Conservation (phyloP, 2,797 vertebrate species). For the Halcyon badia region DNA sequence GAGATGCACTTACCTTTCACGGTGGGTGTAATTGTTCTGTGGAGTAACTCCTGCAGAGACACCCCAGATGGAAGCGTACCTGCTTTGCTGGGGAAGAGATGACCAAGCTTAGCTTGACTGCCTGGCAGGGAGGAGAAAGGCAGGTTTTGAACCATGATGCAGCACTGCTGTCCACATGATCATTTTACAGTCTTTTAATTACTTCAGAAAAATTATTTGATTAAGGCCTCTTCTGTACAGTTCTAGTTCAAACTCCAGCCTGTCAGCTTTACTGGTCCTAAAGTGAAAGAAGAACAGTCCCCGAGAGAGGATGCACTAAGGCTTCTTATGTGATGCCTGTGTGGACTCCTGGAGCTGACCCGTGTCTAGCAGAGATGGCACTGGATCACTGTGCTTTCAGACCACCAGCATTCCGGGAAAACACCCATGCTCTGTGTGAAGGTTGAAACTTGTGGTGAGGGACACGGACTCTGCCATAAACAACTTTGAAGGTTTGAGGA, state of each 20-base stretch:
- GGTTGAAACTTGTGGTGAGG: background rate
- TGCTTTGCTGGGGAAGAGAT: background rate
- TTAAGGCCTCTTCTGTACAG: constrained; percentile 25
- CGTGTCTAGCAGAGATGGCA: background rate
- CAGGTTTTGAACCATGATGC: background rate
- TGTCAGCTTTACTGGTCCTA: background rate
- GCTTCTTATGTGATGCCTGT: background rate
- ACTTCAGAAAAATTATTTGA: constrained; percentile 51
- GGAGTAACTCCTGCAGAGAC: background rate
- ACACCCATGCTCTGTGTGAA: background rate
- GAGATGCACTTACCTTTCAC: background rate
- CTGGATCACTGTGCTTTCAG: background rate
- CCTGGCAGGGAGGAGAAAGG: background rate
- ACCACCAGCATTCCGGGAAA: background rate
- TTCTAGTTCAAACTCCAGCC: constrained; percentile 6
- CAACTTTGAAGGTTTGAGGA: background rate
- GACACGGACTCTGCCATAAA: background rate
- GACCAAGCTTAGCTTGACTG: background rate
- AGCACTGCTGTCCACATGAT: background rate
- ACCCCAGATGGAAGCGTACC: background rate
- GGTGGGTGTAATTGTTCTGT: background rate
- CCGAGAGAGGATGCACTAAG: accelerated
- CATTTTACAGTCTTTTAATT: constrained; percentile 40
- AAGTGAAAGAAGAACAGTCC: background rate
- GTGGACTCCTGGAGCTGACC: background rate